Conservation (phyloP, 2,113 vertebrate species). For the Larimichthys polyactis region DNA sequence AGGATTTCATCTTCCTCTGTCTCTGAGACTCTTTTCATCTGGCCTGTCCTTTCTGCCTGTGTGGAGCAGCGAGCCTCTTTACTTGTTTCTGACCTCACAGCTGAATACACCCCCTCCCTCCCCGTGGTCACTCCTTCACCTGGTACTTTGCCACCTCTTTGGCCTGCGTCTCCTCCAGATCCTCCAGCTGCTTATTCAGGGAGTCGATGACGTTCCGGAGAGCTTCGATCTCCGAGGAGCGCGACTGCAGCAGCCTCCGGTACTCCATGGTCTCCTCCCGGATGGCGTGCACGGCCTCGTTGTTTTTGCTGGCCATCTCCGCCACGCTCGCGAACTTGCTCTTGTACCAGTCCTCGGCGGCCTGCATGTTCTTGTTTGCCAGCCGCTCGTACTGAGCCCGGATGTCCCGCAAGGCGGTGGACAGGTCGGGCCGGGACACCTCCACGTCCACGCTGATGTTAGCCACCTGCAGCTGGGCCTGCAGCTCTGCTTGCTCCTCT, state of each 20-base stretch:
- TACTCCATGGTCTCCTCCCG: constrained; percentile 90
- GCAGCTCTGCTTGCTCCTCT: constrained; percentile 82
- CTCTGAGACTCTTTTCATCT: neutral
- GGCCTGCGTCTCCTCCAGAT: constrained; percentile 86
- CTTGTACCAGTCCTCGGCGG: constrained; percentile 87
- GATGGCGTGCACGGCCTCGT: constrained; percentile 85
- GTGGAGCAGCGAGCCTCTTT: neutral
- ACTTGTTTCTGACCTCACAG: neutral
- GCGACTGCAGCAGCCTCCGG: constrained; percentile 85
- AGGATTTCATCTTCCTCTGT: neutral
- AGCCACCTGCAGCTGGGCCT: constrained; percentile 81
- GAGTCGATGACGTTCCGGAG: constrained; percentile 86
- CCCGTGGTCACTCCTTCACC: constrained; percentile 66
- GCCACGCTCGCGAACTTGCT: constrained; percentile 84
- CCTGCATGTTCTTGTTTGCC: constrained; percentile 85
- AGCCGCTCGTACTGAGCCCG: constrained; percentile 86
- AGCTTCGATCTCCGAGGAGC: constrained; percentile 85
- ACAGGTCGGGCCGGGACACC: constrained; percentile 83
- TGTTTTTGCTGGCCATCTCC: constrained; percentile 84
- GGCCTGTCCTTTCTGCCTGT: neutral
- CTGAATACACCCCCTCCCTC: neutral
- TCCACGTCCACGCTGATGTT: constrained; percentile 79
- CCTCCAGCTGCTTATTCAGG: constrained; percentile 85
- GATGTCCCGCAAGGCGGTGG: constrained; percentile 85
- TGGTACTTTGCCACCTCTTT: constrained; percentile 87